phyloP scores from a whole-genome alignment of 1,140 invertebrate species.

The Babylonia areolata region DNA sequence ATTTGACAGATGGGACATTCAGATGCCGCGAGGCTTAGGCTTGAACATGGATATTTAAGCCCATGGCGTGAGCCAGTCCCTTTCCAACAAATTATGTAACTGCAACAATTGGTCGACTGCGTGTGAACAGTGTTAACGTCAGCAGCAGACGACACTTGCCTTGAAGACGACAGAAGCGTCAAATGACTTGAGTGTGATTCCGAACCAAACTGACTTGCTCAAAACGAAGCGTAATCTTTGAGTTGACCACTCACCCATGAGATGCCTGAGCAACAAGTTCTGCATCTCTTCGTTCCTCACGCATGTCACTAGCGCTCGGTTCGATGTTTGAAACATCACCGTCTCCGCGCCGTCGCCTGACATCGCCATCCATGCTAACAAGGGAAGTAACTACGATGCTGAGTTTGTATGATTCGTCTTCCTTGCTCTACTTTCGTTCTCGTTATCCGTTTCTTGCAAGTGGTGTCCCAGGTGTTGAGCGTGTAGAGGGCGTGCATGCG shows the following conservation, averaged over 20 bases:
- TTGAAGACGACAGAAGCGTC: too few relatives aligned
- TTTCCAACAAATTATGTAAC: background rate
- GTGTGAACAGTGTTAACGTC: background rate
- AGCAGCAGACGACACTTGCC: background rate
- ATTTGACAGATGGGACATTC: too few relatives aligned
- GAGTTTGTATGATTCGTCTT: background rate
- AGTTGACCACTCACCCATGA: constrained; percentile 19
- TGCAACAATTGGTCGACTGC: too few relatives aligned
- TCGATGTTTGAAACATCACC: background rate
- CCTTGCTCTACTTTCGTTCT: constrained; percentile 21
- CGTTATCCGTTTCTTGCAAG: background rate
- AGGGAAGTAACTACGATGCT: background rate
- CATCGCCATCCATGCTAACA: background rate
- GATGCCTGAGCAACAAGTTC: constrained; percentile 27
- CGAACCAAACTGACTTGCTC: too few relatives aligned
- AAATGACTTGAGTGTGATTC: too few relatives aligned
- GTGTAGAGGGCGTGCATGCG: background rate
- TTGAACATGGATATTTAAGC: too few relatives aligned
- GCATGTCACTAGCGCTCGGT: background rate
- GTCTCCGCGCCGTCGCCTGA: constrained; percentile 16
- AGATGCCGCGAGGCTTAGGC: too few relatives aligned
- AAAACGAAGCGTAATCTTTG: too few relatives aligned
- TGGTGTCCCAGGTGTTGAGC: too few relatives aligned
- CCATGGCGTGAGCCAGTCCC: background rate
- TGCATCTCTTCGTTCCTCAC: constrained; percentile 21